Percentiles rank a stretch among this genome's conserved stretches.
These are phyloP conservation scores for Neoniphon sammara DNA, from an alignment of 2,797 vertebrate genomes.

Conservation along the genomic window DNA sequence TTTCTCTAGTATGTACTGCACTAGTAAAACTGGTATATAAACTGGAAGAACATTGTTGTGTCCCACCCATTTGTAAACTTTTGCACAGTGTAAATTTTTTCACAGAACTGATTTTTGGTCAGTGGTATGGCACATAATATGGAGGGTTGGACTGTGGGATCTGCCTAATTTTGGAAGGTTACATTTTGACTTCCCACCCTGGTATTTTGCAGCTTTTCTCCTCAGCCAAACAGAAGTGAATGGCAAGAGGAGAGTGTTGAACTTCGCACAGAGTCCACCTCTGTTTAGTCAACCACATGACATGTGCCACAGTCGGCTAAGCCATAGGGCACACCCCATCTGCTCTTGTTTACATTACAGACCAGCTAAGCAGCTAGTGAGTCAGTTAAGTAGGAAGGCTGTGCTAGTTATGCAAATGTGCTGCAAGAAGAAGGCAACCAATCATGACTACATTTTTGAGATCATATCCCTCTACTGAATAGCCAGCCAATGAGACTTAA, in stretches of 20 bases:
- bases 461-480: constrained; percentile 27
- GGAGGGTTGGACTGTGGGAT: background rate
- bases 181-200: background rate
- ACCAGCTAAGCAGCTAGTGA: constrained; percentile 47
- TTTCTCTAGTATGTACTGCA: background rate
- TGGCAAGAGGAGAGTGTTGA: background rate
- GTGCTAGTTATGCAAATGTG: constrained; percentile 42
- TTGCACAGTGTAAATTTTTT: background rate
- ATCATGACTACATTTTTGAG: constrained; percentile 42
- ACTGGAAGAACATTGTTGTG: background rate
- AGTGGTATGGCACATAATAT: background rate
- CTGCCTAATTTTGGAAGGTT: background rate
- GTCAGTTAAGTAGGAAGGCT: constrained; percentile 39
- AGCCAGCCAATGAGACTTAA: constrained; percentile 43
- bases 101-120: background rate
- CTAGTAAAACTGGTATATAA: background rate
- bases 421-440: constrained; percentile 42
- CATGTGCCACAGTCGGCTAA: constrained; percentile 26
- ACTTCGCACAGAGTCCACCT: constrained; percentile 1
- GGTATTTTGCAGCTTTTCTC: background rate
- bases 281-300: constrained; percentile 9
- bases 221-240: background rate
- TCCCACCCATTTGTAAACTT: background rate
- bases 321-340: constrained; percentile 32
- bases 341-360: constrained; percentile 41